phyloP scores from a whole-genome alignment of 2,113 vertebrate species.

The Ophiodon elongatus region DNA sequence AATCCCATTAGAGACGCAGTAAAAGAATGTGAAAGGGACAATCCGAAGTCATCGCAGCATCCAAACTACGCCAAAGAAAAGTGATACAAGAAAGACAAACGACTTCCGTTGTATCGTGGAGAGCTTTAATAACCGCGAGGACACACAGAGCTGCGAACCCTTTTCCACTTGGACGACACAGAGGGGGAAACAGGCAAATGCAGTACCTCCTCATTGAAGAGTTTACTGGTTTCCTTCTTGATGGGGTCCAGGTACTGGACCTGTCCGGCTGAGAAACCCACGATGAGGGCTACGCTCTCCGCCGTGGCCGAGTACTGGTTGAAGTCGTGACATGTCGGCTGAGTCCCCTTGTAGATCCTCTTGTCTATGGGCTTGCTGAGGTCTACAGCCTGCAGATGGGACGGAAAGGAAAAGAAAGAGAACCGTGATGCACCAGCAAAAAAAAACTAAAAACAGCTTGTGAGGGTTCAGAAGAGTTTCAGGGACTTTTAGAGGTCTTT shows the following conservation, averaged over 20 bases:
- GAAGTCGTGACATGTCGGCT: conserved; percentile 95
- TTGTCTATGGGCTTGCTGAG: conserved; percentile 95
- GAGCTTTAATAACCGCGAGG: neutral
- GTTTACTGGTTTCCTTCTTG: conserved; percentile 92
- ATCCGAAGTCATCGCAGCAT: neutral
- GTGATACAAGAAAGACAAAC: neutral
- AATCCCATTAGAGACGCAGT: conserved; percentile 28
- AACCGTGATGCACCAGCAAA: neutral
- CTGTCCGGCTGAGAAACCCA: conserved; percentile 93
- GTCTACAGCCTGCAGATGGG: conserved; percentile 87
- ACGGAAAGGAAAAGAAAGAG: neutral
- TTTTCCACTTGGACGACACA: neutral
- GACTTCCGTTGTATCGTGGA: neutral
- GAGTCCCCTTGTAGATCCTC: conserved; percentile 93
- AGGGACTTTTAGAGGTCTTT: neutral
- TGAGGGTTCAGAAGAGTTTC: neutral
- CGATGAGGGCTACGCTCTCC: conserved; percentile 90
- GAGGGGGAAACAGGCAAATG: neutral
- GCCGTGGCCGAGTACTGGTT: conserved; percentile 92
- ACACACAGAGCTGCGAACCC: neutral
- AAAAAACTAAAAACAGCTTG: too few species aligned
- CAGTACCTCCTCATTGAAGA: conserved; percentile 94
- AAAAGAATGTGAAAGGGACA: neutral
- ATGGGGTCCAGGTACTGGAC: conserved; percentile 94
- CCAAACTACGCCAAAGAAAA: conserved; percentile 5